Percentiles rank a stretch among this genome's conserved stretches.
Evolutionary conservation across 1,140 invertebrate genomes (phyloP).

Genomic region (Lepidurus couesii): DNA sequence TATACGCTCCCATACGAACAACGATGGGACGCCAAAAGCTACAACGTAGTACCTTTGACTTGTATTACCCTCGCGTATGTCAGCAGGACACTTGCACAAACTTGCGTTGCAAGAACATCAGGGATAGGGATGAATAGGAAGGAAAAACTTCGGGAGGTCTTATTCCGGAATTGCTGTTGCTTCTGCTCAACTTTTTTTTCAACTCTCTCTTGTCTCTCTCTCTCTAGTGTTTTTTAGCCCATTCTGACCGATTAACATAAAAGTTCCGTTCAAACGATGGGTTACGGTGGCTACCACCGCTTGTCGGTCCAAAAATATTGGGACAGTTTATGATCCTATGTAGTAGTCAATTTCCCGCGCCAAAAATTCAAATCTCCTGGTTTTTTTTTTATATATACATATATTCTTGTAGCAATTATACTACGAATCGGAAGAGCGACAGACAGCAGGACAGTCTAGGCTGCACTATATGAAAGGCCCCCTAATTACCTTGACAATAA

Average conservation of each 20-base stretch:
- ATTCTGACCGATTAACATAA: conserved; percentile 5
- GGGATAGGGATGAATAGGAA: neutral
- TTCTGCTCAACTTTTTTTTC: neutral
- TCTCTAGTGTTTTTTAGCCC: no score
- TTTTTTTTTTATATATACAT: no score
- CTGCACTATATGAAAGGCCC: neutral
- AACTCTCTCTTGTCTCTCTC: no score
- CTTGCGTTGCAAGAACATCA: neutral
- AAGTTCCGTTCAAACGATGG: neutral
- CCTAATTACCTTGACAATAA: conserved; percentile 10
- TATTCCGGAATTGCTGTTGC: neutral
- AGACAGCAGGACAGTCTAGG: no score
- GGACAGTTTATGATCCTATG: no score
- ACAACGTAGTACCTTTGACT: neutral
- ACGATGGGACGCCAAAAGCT: no score
- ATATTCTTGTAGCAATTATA: no score
- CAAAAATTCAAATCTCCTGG: no score
- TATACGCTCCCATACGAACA: no score
- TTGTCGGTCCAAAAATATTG: no score
- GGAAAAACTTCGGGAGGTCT: neutral
- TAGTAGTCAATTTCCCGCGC: no score
- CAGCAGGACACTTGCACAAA: conserved; percentile 3
- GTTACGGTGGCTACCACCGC: no score
- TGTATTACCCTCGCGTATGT: neutral
- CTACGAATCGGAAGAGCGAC: neutral